Evolutionary conservation across 2,888 invertebrate species (phyloP).

Genomic region (Melipona beecheii): DNA sequence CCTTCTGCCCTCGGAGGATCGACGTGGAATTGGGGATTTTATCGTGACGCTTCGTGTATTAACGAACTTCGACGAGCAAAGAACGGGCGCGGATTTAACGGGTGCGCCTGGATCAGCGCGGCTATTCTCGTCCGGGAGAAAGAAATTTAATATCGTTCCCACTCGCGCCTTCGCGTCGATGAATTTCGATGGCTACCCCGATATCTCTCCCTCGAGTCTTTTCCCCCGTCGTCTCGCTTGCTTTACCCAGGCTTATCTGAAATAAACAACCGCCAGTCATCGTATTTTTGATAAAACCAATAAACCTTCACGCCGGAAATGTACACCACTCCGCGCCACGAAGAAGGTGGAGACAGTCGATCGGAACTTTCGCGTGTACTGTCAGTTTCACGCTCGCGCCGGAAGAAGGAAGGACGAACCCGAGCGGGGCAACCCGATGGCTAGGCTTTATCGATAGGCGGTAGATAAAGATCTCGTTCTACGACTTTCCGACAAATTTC

Average conservation of each 20-base stretch:
- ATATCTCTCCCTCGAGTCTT: constrained; percentile 35
- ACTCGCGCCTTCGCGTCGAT: constrained; percentile 57
- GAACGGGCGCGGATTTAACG: constrained; percentile 71
- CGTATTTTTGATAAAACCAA: constrained; percentile 35
- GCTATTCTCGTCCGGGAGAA: constrained; percentile 55
- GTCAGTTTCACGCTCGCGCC: constrained; percentile 1
- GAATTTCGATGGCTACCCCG: constrained; percentile 60
- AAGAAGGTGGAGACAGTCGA: constrained; percentile 27
- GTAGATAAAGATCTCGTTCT: background rate
- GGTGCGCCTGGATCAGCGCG: constrained; percentile 62
- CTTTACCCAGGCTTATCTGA: constrained; percentile 54
- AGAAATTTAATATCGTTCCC: constrained; percentile 72
- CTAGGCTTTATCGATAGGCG: background rate
- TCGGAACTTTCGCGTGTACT: constrained; percentile 41
- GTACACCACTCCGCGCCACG: background rate
- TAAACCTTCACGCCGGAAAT: constrained; percentile 13
- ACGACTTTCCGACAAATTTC: background rate
- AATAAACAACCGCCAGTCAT: constrained; percentile 39
- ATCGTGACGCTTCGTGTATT: constrained; percentile 70
- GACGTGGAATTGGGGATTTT: constrained; percentile 70
- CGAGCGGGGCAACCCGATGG: constrained; percentile 2
- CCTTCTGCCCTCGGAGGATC: constrained; percentile 38
- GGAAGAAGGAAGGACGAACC: background rate
- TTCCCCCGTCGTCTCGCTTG: constrained; percentile 20
- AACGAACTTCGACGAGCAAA: constrained; percentile 66